phyloP scores from a whole-genome alignment of 1,140 invertebrate species.

The Anastatus disparis region DNA sequence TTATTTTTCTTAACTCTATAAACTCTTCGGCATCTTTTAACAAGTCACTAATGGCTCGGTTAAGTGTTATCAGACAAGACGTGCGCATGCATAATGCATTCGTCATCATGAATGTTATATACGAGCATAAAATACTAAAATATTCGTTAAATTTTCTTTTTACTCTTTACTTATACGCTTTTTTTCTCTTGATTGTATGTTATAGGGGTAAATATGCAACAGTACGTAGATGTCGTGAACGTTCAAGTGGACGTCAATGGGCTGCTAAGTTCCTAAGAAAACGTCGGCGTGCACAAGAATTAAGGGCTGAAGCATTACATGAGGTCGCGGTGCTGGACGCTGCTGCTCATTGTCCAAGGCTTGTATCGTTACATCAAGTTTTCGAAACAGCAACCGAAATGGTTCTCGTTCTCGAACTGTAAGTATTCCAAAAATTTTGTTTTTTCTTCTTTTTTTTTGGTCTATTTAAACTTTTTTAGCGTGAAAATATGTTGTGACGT shows the following conservation, averaged over 20 bases:
- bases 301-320: slow-evolving; percentile 85
- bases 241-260: slow-evolving; percentile 84
- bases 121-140: too few relatives aligned
- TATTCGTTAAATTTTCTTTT: too few relatives aligned
- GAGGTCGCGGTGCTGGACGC: slow-evolving; percentile 91
- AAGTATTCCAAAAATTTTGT: slow-evolving; percentile 64
- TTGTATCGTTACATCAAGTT: slow-evolving; percentile 89
- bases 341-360: slow-evolving; percentile 79
- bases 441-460: not conserved
- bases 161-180: too few relatives aligned
- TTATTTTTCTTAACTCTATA: too few relatives aligned
- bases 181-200: slow-evolving; percentile 51
- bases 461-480: too few relatives aligned
- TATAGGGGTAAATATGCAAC: slow-evolving; percentile 95
- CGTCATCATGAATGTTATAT: too few relatives aligned
- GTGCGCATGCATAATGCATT: too few relatives aligned
- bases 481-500: too few relatives aligned
- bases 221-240: slow-evolving; percentile 88
- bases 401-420: slow-evolving; percentile 89
- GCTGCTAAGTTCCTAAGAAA: slow-evolving; percentile 96
- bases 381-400: slow-evolving; percentile 85
- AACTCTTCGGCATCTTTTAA: too few relatives aligned
- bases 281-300: slow-evolving; percentile 82
- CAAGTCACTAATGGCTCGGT: too few relatives aligned
- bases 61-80: too few relatives aligned